Percentiles rank a stretch among this genome's conserved stretches.
phyloP scores from a whole-genome alignment of 2,113 vertebrate species.

The Pituophis catenifer region DNA sequence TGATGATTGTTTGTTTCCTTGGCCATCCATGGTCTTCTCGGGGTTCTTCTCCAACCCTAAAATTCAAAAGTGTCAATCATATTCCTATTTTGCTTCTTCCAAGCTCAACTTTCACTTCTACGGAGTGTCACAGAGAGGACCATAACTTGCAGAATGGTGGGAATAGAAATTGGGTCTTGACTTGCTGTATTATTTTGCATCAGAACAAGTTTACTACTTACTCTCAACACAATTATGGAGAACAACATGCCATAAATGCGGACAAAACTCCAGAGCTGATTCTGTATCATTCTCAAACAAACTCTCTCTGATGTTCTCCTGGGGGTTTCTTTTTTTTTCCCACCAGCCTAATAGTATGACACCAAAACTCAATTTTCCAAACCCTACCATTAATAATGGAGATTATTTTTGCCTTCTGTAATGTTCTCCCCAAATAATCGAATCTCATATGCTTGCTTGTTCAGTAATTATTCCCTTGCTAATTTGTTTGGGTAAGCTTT shows the following conservation, averaged over 20 bases:
- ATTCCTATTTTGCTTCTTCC: background rate
- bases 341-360: background rate
- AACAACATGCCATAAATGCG: background rate
- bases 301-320: background rate
- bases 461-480: conserved; percentile 1
- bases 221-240: background rate
- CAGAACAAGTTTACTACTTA: background rate
- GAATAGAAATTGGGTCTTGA: background rate
- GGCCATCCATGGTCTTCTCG: background rate
- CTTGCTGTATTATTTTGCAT: background rate
- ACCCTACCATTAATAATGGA: background rate
- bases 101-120: background rate
- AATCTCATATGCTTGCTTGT: background rate
- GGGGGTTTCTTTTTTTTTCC: background rate
- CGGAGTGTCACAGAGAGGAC: background rate
- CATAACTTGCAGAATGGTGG: background rate
- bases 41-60: background rate
- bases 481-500: background rate
- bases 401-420: background rate
- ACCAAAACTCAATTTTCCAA: background rate
- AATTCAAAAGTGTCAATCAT: background rate
- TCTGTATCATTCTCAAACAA: background rate
- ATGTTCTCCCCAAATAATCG: background rate
- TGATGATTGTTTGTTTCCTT: background rate
- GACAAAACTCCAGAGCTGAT: background rate